These are phyloP conservation scores for Cyrtorhinus lividipennis DNA, from an alignment of 1,140 invertebrate genomes.

Conservation along the genomic window DNA sequence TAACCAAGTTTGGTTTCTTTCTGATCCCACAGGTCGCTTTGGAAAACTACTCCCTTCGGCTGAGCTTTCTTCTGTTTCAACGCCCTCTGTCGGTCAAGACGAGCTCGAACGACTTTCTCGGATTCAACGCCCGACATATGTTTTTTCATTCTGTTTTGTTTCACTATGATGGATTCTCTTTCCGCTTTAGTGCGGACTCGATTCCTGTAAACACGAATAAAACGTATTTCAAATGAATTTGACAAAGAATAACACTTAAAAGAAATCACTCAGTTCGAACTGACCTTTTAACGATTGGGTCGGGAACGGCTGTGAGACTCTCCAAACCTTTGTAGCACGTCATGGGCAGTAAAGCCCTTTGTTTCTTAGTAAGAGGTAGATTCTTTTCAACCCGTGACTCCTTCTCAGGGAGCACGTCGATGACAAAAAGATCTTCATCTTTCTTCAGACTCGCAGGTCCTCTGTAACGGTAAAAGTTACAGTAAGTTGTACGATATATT, in stretches of 20 bases:
- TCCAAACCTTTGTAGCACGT: constrained; percentile 39
- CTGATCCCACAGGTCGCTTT: constrained; percentile 34
- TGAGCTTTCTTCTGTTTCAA: constrained; percentile 26
- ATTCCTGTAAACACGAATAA: constrained; percentile 30
- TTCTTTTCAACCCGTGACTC: constrained; percentile 14
- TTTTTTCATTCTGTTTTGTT: constrained; percentile 27
- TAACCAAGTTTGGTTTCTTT: too few species aligned
- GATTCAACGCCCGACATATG: constrained; percentile 23
- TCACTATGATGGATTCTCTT: constrained; percentile 32
- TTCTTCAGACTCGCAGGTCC: constrained; percentile 27
- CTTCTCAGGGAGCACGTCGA: constrained; percentile 30
- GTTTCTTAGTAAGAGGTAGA: constrained; percentile 28
- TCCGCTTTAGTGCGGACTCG: constrained; percentile 37
- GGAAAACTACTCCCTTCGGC: constrained; percentile 27
- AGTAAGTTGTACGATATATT: not conserved
- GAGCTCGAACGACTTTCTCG: constrained; percentile 27
- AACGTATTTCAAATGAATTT: too few species aligned
- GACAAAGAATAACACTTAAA: too few species aligned
- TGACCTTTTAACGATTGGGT: constrained; percentile 41
- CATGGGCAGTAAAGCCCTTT: constrained; percentile 30
- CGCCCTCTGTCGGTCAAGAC: constrained; percentile 26
- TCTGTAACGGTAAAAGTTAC: not conserved
- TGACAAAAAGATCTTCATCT: constrained; percentile 36
- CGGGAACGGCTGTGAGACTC: constrained; percentile 37
- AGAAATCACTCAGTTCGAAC: too few species aligned